Evolutionary conservation across 2,113 vertebrate genomes (phyloP).

Genomic region (Psilopogon haemacephalus): DNA sequence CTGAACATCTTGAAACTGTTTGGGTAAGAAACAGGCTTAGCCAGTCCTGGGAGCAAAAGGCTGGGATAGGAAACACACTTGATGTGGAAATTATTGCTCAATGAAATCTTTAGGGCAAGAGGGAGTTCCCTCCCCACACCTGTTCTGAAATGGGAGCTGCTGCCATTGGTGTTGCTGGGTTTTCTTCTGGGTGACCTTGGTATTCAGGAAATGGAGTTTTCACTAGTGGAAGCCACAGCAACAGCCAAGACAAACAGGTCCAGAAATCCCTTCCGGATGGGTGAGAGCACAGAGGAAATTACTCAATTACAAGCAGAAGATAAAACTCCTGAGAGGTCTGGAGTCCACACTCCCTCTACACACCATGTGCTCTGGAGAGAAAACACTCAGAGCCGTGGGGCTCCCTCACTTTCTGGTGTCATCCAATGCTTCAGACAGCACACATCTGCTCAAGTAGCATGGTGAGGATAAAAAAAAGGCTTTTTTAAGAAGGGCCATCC

Average conservation of each 20-base stretch:
- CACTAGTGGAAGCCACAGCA: constrained; percentile 51
- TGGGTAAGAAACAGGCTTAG: constrained; percentile 29
- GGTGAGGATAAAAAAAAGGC: not conserved
- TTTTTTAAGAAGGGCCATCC: not conserved
- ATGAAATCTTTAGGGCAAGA: constrained; percentile 43
- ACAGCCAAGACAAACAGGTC: constrained; percentile 68
- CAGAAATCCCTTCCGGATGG: constrained; percentile 55
- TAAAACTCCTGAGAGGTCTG: constrained; percentile 17
- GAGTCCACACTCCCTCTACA: not conserved
- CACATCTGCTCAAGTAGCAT: not conserved
- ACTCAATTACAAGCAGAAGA: constrained; percentile 35
- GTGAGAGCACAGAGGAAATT: constrained; percentile 51
- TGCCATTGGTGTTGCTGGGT: not conserved
- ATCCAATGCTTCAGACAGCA: not conserved
- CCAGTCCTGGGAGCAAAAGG: constrained; percentile 30
- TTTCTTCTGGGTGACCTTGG: constrained; percentile 61
- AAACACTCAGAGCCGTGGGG: not conserved
- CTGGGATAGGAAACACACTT: constrained; percentile 28
- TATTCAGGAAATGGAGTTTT: constrained; percentile 59
- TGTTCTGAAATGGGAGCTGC: constrained; percentile 56
- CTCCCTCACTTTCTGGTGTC: not conserved
- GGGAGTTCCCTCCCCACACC: constrained; percentile 55
- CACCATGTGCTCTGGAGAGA: not conserved
- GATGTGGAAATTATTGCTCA: constrained; percentile 52
- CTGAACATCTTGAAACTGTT: constrained; percentile 41